A percentile compares a stretch with the other conserved stretches of the same genome.
Conservation (phyloP, 2,113 vertebrate genomes). For the Catharus bicknelli region DNA sequence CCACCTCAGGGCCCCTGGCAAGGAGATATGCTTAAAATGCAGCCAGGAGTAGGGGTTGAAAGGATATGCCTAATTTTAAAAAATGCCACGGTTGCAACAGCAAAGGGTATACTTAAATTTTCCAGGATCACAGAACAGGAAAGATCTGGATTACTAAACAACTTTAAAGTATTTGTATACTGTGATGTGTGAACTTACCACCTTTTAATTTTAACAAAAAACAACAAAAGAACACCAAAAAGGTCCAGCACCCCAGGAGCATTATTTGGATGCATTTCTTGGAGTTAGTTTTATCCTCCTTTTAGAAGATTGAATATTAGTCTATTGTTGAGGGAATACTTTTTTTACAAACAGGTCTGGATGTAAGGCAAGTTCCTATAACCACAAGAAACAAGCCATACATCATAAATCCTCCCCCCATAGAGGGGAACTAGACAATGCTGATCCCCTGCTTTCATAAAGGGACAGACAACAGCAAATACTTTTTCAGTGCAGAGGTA, state of each 20-base stretch:
- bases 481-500: neutral
- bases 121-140: neutral
- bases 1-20: neutral
- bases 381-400: accelerated
- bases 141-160: neutral
- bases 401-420: neutral
- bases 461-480: neutral
- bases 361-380: neutral
- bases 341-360: neutral
- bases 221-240: neutral
- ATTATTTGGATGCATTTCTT: neutral
- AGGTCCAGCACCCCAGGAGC: accelerated
- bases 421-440: accelerated
- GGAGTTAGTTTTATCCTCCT: neutral
- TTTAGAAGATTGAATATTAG: neutral
- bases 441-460: neutral
- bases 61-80: neutral
- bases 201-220: neutral
- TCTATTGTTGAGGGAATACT: neutral
- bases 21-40: neutral
- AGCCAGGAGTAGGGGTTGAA: neutral
- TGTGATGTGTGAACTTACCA: neutral
- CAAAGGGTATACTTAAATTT: slow-evolving; percentile 41
- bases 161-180: neutral
- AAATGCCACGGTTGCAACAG: neutral